Evolutionary conservation across 2,113 vertebrate genomes (phyloP), one percentile per base, ranked within the genome.

Genomic region (Genyomyrus donnyi): DNA sequence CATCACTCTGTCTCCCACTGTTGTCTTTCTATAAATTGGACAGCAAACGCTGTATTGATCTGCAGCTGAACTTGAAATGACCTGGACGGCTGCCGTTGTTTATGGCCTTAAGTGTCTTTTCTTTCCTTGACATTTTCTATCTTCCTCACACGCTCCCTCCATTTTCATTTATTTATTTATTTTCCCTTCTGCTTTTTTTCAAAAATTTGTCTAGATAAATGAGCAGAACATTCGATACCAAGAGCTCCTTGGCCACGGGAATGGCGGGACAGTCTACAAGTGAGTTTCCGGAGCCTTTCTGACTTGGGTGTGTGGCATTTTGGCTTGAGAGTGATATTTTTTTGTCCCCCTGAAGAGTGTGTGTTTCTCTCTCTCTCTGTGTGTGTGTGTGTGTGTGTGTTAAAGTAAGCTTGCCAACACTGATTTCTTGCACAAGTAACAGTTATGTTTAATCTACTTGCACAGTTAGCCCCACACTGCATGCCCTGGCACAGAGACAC

Each of bases 11-110:
- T 95, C 95, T 95, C 97, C 95, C 96, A 95, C 96, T 96, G 96
- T 97, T 96, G 96, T 97, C 97, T 96, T 93, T 97, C 98, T 98
- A 98, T 97, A 98, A 98, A 98, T 97, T 98, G 97, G 97, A 98
- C 96, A 96, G 97, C 96, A 97, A 97, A 97, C 97, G 96, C 97
- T 95, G 94, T 97, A 97, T 98, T 97, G 97, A 98, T 98, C 97
- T 95, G 95, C 95, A 92, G 96, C 97, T 98, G 97, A 98, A 98
- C 97, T 97, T 97, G 96, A 95, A 95, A 95, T 97, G 97, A 98
- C 96, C 97, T 96, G 96, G 96, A n/a, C 35, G 11, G 77, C 19
- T 89, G 90, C 90, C 85, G 94, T 96, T 96, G 97, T 97, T 96
- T 96, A 95, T 97, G 95, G 96, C 96, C 96, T 93, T 93, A 95